A percentile compares a stretch with the other conserved stretches of the same genome.
These are phyloP conservation scores for Diuraphis noxia DNA, from an alignment of 1,140 invertebrate genomes.

Conservation along the genomic window DNA sequence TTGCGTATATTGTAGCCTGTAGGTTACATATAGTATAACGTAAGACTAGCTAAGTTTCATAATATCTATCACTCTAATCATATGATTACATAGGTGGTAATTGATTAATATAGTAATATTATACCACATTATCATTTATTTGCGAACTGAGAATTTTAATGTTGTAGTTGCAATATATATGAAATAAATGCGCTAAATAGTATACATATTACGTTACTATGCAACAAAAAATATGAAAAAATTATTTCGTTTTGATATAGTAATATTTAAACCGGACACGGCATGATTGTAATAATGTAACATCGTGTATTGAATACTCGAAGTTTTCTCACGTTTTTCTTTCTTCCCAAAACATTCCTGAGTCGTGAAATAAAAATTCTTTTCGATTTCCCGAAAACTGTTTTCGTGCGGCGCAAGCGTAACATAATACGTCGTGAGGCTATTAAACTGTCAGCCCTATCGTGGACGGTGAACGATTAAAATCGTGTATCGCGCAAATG, in stretches of 20 bases:
- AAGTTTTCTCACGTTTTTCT: constrained; percentile 1
- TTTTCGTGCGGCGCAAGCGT: background rate
- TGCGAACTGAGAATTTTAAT: background rate
- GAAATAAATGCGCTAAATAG: too few relatives aligned
- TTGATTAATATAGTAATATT: too few relatives aligned
- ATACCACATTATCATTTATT: background rate
- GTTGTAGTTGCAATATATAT: background rate
- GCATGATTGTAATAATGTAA: too few relatives aligned
- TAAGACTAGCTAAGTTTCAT: background rate
- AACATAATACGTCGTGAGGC: background rate
- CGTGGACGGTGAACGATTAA: constrained; percentile 1
- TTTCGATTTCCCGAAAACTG: background rate
- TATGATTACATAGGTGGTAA: too few relatives aligned
- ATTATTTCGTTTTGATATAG: background rate
- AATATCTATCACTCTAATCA: background rate
- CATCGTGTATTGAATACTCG: background rate
- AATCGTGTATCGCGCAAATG: constrained; percentile 23
- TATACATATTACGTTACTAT: background rate
- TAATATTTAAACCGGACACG: background rate
- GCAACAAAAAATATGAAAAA: background rate
- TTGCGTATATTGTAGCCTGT: too few relatives aligned
- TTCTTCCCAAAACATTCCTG: background rate
- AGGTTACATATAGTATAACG: too few relatives aligned
- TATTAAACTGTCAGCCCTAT: background rate
- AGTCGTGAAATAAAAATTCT: background rate